Conservation (phyloP, 2,113 vertebrate genomes). For the Dermatemys mawii region DNA sequence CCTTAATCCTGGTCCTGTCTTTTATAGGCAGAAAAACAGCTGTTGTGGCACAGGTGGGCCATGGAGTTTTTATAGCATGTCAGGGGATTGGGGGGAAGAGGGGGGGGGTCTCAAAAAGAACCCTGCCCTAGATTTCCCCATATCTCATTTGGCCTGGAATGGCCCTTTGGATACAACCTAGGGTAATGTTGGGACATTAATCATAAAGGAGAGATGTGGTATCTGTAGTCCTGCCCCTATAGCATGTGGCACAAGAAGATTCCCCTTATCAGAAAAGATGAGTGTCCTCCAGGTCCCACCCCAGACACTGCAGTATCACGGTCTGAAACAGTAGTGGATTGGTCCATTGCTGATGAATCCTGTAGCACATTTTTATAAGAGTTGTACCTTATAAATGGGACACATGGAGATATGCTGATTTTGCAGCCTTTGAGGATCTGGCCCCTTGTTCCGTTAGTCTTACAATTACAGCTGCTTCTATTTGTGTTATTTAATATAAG, state of each 20-base stretch:
- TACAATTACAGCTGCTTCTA: neutral
- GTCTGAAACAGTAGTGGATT: neutral
- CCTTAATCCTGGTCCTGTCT: no score
- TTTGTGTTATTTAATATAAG: neutral
- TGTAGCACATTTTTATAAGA: neutral
- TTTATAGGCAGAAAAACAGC: no score
- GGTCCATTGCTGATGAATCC: neutral
- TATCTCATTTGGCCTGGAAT: neutral
- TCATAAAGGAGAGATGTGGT: neutral
- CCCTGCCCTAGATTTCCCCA: neutral
- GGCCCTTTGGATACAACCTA: neutral
- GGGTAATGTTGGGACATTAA: neutral
- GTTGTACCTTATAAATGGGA: neutral
- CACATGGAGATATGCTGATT: neutral
- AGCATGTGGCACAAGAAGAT: neutral
- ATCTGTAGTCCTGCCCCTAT: neutral
- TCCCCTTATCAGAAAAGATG: neutral
- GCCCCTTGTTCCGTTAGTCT: neutral
- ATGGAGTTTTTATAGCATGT: no score
- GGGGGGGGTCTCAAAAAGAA: no score
- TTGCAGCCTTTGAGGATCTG: neutral
- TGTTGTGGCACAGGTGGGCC: no score
- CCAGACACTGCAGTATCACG: neutral
- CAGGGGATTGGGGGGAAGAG: fast-evolving
- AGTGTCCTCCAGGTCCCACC: neutral